These are phyloP conservation scores for Plagiodera versicolora DNA, from an alignment of 2,888 invertebrate species.

Conservation along the genomic window DNA sequence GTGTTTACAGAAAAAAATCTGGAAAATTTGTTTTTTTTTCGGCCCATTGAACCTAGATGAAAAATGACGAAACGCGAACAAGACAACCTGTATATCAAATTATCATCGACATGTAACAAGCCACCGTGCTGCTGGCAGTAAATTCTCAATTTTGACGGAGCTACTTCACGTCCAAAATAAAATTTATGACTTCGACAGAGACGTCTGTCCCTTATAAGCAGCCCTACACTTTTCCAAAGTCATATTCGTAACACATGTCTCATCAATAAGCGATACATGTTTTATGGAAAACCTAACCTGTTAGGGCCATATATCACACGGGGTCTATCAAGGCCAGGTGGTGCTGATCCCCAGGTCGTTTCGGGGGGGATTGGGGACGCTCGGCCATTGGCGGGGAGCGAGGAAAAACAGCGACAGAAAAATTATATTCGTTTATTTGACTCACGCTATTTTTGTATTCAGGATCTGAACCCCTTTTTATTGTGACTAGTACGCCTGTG, in stretches of 20 bases:
- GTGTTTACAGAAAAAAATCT: too few species aligned
- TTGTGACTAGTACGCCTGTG: too few species aligned
- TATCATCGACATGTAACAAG: too few species aligned
- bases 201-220: neutral
- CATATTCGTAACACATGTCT: constrained; percentile 37
- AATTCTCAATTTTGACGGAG: neutral
- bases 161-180: neutral
- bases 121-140: neutral
- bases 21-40: too few species aligned
- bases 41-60: too few species aligned
- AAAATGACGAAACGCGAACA: too few species aligned
- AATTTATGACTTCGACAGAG: constrained; percentile 10
- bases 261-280: constrained; percentile 52
- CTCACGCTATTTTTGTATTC: too few species aligned
- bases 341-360: constrained; percentile 43
- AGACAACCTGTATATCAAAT: too few species aligned
- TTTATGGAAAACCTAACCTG: constrained; percentile 55
- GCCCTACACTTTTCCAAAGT: neutral
- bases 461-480: too few species aligned
- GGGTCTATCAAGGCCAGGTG: constrained; percentile 55
- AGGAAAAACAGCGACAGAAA: neutral
- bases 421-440: too few species aligned
- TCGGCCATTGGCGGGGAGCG: neutral
- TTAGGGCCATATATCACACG: constrained; percentile 52
- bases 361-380: constrained; percentile 29